Evolutionary conservation across 2,888 invertebrate genomes (phyloP).

Genomic region (Sinotaia quadrata): DNA sequence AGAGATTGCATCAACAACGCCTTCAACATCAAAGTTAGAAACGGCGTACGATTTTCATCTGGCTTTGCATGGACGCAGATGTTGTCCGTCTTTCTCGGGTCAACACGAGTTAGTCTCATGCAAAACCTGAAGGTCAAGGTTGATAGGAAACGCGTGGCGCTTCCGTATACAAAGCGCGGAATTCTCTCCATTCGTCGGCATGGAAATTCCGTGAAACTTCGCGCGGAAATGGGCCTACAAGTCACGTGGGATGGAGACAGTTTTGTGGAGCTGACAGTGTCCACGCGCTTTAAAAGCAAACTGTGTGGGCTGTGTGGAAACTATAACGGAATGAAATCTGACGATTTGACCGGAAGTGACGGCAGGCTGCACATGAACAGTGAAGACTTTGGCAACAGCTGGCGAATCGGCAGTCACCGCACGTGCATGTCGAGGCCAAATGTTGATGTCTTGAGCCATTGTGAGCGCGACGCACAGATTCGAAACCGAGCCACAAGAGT

Average conservation of each 20-base stretch:
- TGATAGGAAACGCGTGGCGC: slow-evolving; percentile 82
- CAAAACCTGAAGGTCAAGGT: slow-evolving; percentile 88
- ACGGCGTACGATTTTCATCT: slow-evolving; percentile 85
- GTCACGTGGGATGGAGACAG: slow-evolving; percentile 95
- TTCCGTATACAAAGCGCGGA: slow-evolving; percentile 78
- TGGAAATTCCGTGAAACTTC: slow-evolving; percentile 71
- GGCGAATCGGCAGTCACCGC: slow-evolving; percentile 86
- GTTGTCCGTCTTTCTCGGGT: slow-evolving; percentile 78
- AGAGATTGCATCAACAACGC: slow-evolving; percentile 82
- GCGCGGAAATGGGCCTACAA: slow-evolving; percentile 79
- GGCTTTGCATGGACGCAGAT: slow-evolving; percentile 94
- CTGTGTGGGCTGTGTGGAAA: slow-evolving; percentile 96
- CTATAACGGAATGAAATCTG: slow-evolving; percentile 88
- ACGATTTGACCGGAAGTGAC: slow-evolving; percentile 79
- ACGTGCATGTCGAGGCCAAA: slow-evolving; percentile 58
- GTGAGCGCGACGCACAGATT: slow-evolving; percentile 48
- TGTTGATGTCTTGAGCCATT: slow-evolving; percentile 46
- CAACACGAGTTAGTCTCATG: slow-evolving; percentile 76
- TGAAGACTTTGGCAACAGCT: slow-evolving; percentile 86
- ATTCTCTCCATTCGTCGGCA: slow-evolving; percentile 75
- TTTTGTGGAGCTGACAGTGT: slow-evolving; percentile 87
- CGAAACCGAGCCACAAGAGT: slow-evolving; percentile 62
- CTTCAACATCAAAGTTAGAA: slow-evolving; percentile 91
- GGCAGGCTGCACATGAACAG: slow-evolving; percentile 78
- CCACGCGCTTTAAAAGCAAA: slow-evolving; percentile 81